These are phyloP conservation scores for Formica selysi DNA, from an alignment of 1,140 invertebrate genomes.

Conservation along the genomic window DNA sequence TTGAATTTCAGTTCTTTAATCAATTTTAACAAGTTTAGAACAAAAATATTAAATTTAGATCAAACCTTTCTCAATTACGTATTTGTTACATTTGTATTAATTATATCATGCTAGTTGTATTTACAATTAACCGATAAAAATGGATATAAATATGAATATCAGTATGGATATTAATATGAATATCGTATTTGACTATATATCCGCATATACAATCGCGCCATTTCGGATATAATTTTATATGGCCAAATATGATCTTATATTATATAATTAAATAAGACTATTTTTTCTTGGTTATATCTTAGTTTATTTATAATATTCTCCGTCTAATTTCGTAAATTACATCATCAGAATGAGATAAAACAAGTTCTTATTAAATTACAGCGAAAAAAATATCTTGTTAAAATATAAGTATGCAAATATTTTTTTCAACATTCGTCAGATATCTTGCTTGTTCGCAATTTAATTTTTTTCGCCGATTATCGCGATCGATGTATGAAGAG, in stretches of 20 bases:
- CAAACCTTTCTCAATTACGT: background rate
- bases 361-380: background rate
- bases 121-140: background rate
- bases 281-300: too few relatives aligned
- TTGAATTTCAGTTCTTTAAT: background rate
- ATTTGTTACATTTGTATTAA: background rate
- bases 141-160: too few relatives aligned
- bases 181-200: too few relatives aligned
- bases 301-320: too few relatives aligned
- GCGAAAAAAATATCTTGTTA: background rate
- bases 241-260: too few relatives aligned
- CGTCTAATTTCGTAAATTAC: background rate
- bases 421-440: background rate
- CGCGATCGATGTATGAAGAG: slow-evolving; percentile 19
- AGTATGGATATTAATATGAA: too few relatives aligned
- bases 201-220: too few relatives aligned
- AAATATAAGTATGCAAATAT: background rate
- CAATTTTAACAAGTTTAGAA: slow-evolving; percentile 4
- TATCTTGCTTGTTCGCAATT: slow-evolving; percentile 22
- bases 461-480: slow-evolving; percentile 38
- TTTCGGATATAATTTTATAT: too few relatives aligned
- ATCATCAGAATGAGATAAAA: background rate
- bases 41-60: background rate
- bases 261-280: too few relatives aligned
- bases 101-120: background rate